Evolutionary conservation across 2,888 invertebrate genomes (phyloP).

Genomic region (Tigriopus californicus): DNA sequence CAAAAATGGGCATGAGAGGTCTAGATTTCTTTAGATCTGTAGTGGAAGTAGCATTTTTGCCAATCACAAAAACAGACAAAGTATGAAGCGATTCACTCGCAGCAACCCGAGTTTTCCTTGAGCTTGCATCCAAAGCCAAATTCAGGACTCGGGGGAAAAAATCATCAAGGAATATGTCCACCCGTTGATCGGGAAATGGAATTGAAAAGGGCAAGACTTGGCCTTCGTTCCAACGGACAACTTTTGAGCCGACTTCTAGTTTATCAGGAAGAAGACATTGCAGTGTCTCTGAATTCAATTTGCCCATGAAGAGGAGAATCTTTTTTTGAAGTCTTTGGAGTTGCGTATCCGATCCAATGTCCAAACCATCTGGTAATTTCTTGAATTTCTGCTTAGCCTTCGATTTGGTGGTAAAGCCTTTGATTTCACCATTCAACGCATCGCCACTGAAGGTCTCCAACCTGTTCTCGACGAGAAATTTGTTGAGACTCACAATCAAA

Average conservation of each 20-base stretch:
- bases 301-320: background rate
- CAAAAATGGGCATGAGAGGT: background rate
- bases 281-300: background rate
- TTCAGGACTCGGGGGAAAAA: background rate
- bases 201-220: background rate
- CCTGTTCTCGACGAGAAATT: background rate
- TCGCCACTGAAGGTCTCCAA: background rate
- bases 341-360: background rate
- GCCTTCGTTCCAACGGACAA: background rate
- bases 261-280: background rate
- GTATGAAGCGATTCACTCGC: background rate
- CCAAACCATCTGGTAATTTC: background rate
- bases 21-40: background rate
- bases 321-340: background rate
- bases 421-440: too few species aligned
- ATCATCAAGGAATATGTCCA: background rate
- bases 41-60: background rate
- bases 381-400: background rate
- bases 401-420: too few species aligned
- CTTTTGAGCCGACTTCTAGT: background rate
- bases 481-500: background rate
- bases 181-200: background rate
- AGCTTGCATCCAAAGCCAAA: background rate
- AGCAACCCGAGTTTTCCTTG: background rate
- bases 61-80: background rate